Evolutionary conservation across 1,140 invertebrate genomes (phyloP).

Genomic region (Ladona fulva): DNA sequence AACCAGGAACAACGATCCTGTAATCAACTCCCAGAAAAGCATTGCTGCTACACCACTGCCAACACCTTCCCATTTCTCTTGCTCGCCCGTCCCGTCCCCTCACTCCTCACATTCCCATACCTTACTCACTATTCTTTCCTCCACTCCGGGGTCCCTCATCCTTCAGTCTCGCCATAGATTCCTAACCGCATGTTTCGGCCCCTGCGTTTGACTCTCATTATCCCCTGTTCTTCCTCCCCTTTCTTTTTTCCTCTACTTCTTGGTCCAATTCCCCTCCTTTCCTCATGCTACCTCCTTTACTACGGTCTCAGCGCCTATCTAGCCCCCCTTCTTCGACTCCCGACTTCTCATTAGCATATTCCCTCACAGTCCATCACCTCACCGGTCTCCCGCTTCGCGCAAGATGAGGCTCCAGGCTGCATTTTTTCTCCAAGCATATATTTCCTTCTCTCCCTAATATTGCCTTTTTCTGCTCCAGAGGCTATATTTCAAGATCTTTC

Average conservation of each 20-base stretch:
- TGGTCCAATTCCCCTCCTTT: neutral
- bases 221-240: neutral
- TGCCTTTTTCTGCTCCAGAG: too few species aligned
- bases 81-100: neutral
- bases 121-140: neutral
- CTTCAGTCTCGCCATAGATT: neutral
- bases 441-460: neutral
- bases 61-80: neutral
- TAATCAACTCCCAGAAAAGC: too few species aligned
- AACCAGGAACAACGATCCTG: too few species aligned
- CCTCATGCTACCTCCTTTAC: too few species aligned
- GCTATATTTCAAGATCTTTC: too few species aligned
- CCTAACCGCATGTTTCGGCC: neutral
- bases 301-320: too few species aligned
- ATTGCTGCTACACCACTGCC: neutral
- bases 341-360: neutral
- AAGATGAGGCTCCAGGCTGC: too few species aligned
- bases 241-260: neutral
- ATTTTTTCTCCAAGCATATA: neutral
- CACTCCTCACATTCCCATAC: neutral
- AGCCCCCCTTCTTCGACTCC: too few species aligned
- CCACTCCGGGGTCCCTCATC: neutral
- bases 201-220: slow-evolving; percentile 4
- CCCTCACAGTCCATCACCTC: neutral
- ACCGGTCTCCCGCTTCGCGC: too few species aligned